A percentile compares a stretch with the other conserved stretches of the same genome.
Conservation (phyloP, 2,888 invertebrate species). For the Ecdyonurus torrentis region DNA sequence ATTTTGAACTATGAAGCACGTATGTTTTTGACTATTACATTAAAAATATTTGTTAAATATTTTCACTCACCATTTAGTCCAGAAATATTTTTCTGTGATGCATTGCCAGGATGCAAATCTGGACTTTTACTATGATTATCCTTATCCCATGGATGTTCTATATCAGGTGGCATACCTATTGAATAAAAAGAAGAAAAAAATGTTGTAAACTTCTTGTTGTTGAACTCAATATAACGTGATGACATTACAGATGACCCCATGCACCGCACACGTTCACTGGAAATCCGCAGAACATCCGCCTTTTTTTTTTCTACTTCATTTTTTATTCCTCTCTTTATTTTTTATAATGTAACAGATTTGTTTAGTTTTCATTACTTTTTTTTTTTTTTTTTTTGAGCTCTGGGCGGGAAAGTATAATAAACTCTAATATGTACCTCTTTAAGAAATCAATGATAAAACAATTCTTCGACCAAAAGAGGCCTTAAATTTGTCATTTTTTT, state of each 20-base stretch:
- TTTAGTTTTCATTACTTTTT: background rate
- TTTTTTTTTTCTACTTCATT: constrained; percentile 9
- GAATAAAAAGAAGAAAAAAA: constrained; percentile 11
- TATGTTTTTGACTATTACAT: too few species aligned
- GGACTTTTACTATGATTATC: constrained; percentile 17
- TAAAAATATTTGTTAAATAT: too few species aligned
- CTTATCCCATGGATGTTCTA: constrained; percentile 30
- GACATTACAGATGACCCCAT: background rate
- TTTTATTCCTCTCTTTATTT: background rate
- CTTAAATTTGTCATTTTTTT: background rate
- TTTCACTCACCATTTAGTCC: constrained; percentile 20
- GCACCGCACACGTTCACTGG: background rate
- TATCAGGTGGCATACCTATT: constrained; percentile 26
- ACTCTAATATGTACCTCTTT: background rate
- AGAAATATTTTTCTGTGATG: constrained; percentile 18
- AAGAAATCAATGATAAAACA: background rate
- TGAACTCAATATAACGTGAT: background rate
- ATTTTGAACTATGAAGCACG: too few species aligned
- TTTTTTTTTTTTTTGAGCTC: constrained; percentile 10
- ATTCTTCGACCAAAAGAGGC: background rate
- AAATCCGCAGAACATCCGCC: constrained; percentile 10
- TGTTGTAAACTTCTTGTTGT: constrained; percentile 2
- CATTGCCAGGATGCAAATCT: constrained; percentile 20
- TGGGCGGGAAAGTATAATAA: constrained; percentile 11
- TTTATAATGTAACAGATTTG: too few species aligned